Conservation (phyloP, 2,888 invertebrate genomes). For the Trissonchulus sp. region DNA sequence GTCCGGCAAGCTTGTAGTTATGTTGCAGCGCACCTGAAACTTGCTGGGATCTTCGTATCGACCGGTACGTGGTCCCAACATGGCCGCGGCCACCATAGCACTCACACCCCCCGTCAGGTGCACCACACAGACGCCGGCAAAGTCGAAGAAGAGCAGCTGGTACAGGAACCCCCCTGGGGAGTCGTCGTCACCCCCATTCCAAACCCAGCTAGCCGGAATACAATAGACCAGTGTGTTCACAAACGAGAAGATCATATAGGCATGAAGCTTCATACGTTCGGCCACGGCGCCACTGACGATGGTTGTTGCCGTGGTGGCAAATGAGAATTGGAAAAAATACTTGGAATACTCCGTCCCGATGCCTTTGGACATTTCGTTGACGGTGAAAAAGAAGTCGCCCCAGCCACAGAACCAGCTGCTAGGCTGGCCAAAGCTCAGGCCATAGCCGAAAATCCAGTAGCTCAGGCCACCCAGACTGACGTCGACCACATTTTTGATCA, state of each 20-base stretch:
- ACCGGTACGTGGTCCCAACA: constrained; percentile 22
- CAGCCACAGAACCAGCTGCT: constrained; percentile 71
- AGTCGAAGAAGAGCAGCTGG: constrained; percentile 34
- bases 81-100: constrained; percentile 22
- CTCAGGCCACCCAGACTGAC: constrained; percentile 83
- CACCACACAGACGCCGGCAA: constrained; percentile 26
- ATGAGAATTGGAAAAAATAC: constrained; percentile 76
- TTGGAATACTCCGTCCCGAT: constrained; percentile 74
- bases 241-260: constrained; percentile 48
- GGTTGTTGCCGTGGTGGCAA: constrained; percentile 81
- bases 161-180: constrained; percentile 41
- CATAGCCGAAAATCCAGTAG: constrained; percentile 88
- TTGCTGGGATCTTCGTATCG: constrained; percentile 24
- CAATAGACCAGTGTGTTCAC: constrained; percentile 38
- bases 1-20: too few relatives aligned
- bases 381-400: constrained; percentile 76
- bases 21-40: constrained; percentile 3
- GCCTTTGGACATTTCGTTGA: constrained; percentile 60
- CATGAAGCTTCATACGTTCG: constrained; percentile 58
- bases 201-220: constrained; percentile 41
- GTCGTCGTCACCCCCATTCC: constrained; percentile 55
- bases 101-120: constrained; percentile 22
- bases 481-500: constrained; percentile 91
- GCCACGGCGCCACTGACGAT: constrained; percentile 92
- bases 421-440: constrained; percentile 70